These are phyloP conservation scores for Bolinopsis microptera DNA, from an alignment of 37 sponge, comb jelly and placozoan genomes.

Conservation along the genomic window DNA sequence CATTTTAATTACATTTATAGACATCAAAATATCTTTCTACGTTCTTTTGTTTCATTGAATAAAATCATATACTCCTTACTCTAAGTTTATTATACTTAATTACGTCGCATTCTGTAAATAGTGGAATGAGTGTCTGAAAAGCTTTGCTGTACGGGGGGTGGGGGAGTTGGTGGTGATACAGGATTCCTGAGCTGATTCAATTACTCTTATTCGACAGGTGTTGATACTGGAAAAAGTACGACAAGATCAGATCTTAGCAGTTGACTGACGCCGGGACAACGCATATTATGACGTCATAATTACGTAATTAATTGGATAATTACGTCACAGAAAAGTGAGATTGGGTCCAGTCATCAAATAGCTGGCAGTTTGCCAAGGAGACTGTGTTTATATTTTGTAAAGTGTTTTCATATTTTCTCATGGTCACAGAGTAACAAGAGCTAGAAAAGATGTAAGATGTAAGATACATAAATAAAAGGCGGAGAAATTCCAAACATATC, in stretches of 20 bases:
- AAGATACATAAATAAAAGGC: not conserved
- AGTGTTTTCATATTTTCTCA: not conserved
- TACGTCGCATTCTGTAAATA: not conserved
- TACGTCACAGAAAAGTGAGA: not conserved
- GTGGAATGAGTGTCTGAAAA: too few species aligned
- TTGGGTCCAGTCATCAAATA: not conserved
- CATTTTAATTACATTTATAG: not conserved
- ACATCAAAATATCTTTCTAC: too few species aligned
- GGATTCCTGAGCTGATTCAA: too few species aligned
- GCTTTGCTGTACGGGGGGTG: too few species aligned
- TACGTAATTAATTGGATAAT: not conserved
- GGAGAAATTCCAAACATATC: not conserved
- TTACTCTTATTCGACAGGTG: slow-evolving; percentile 4
- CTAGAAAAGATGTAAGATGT: not conserved
- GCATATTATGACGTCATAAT: not conserved
- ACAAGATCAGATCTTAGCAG: not conserved
- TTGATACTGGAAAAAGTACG: not conserved
- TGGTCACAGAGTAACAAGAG: not conserved
- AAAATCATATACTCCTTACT: not conserved
- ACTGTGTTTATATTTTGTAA: not conserved
- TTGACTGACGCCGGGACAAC: slow-evolving; percentile 12
- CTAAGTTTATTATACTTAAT: not conserved
- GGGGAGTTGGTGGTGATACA: too few species aligned
- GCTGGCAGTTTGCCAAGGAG: not conserved
- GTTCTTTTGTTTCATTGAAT: too few species aligned